Percentiles rank a stretch among this genome's conserved stretches.
Evolutionary conservation across 2,113 vertebrate genomes (phyloP).

Genomic region (Catagonus wagneri): DNA sequence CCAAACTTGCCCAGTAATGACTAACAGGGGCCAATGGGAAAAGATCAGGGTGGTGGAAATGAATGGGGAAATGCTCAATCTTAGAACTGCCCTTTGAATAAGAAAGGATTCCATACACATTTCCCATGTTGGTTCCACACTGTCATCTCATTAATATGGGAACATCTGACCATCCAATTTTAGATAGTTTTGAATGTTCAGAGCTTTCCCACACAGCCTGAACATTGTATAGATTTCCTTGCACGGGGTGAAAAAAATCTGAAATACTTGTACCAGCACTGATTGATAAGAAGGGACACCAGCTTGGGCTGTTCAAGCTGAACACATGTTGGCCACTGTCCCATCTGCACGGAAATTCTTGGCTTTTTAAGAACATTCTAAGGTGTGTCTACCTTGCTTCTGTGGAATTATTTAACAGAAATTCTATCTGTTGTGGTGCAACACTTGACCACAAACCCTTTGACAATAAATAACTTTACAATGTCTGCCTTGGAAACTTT

Average conservation of each 20-base stretch:
- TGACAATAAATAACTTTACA: background rate
- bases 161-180: background rate
- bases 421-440: slow-evolving; percentile 20
- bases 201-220: background rate
- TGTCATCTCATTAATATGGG: background rate
- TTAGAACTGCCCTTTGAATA: slow-evolving; percentile 15
- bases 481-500: background rate
- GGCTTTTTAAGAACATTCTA: background rate
- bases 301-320: background rate
- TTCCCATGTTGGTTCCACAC: background rate
- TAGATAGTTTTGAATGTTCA: background rate
- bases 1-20: background rate
- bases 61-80: background rate
- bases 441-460: background rate
- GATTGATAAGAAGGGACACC: background rate
- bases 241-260: background rate
- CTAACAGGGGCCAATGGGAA: background rate
- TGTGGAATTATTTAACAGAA: background rate
- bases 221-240: background rate
- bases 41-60: background rate
- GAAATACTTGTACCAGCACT: background rate
- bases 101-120: background rate
- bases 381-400: background rate
- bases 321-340: background rate
- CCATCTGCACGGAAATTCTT: background rate